Conservation (phyloP, 2,888 invertebrate species). For the Podotricha telesiphe region DNA sequence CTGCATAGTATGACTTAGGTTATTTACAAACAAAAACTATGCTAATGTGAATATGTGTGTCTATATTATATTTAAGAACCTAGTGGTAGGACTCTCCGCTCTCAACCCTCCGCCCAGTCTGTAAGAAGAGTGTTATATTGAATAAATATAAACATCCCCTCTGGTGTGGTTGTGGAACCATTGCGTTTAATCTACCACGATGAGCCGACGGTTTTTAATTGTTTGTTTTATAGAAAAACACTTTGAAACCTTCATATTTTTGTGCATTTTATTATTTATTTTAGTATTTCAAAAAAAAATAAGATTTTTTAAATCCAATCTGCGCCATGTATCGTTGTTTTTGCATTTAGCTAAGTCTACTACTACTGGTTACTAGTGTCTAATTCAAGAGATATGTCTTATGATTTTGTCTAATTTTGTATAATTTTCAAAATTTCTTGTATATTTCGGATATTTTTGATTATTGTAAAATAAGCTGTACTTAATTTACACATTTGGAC, state of each 20-base stretch:
- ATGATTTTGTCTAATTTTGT: not conserved
- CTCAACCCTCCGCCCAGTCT: no score
- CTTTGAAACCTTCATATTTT: constrained; percentile 17
- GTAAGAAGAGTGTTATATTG: no score
- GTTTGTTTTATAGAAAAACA: not conserved
- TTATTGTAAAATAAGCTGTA: not conserved
- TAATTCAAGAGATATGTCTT: not conserved
- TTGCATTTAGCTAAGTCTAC: constrained; percentile 18
- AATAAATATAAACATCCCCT: no score
- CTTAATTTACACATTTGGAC: not conserved
- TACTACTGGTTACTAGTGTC: not conserved
- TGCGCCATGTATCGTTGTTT: not conserved
- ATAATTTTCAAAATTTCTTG: not conserved
- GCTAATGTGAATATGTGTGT: constrained; percentile 77
- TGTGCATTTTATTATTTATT: constrained; percentile 33
- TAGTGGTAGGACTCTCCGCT: not conserved
- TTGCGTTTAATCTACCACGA: not conserved
- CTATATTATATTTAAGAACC: constrained; percentile 28
- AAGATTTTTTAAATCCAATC: not conserved
- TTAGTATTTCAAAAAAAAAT: not conserved
- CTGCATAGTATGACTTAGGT: constrained; percentile 23
- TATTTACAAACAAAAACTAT: constrained; percentile 36
- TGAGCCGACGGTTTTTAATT: not conserved
- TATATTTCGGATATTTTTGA: not conserved
- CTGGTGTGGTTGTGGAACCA: not conserved